These are phyloP conservation scores for Pipistrellus pygmaeus DNA, from an alignment of 2,797 vertebrate genomes.

Conservation along the genomic window DNA sequence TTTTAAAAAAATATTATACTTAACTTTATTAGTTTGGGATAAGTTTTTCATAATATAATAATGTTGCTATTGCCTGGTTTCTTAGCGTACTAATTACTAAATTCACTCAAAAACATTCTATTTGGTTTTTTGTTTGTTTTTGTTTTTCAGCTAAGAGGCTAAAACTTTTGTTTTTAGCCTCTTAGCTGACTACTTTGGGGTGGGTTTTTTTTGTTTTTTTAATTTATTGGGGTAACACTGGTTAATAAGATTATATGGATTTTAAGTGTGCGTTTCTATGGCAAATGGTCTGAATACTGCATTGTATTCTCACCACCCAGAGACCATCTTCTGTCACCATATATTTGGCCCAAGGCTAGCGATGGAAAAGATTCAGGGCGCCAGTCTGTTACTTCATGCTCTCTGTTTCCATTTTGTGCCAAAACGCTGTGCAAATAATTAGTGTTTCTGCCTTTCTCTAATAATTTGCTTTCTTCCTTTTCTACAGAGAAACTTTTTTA, in stretches of 20 bases:
- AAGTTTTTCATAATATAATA: neutral
- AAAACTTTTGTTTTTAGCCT: neutral
- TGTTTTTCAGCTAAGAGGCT: neutral
- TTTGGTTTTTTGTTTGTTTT: neutral
- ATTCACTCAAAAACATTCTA: neutral
- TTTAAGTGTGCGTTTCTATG: neutral
- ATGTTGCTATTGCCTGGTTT: neutral
- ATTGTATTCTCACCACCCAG: neutral
- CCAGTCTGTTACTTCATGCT: neutral
- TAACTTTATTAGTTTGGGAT: neutral
- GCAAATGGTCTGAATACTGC: neutral
- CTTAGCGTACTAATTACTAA: neutral
- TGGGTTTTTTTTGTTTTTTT: neutral
- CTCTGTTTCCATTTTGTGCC: neutral
- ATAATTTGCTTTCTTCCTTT: slow-evolving; percentile 20
- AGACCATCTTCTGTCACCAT: neutral
- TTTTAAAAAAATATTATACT: neutral
- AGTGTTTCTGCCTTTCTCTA: slow-evolving; percentile 7
- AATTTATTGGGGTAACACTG: neutral
- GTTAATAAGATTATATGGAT: neutral
- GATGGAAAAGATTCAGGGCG: neutral
- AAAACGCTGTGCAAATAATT: neutral
- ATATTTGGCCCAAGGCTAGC: neutral
- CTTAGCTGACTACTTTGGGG: neutral
- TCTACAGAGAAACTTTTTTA: neutral